Conservation (phyloP, 2,113 vertebrate species). For the Odobenus rosmarus region DNA sequence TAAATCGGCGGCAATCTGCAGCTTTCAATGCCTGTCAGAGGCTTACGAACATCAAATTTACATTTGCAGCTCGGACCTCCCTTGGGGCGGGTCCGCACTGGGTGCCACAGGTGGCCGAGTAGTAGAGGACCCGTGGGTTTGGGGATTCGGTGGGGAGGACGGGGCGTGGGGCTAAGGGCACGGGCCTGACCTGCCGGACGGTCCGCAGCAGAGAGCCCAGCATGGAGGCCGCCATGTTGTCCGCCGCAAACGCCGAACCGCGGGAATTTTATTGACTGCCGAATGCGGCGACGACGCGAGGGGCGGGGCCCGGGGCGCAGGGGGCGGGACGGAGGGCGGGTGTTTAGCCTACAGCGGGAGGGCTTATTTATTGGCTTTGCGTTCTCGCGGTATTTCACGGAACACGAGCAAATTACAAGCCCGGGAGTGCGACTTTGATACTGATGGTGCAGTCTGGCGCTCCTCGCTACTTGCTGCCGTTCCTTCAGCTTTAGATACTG, state of each 20-base stretch:
- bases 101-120: not conserved
- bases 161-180: accelerated
- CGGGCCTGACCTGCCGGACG: slow-evolving; percentile 79
- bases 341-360: accelerated
- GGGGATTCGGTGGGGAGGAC: accelerated
- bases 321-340: not conserved
- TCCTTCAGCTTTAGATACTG: accelerated
- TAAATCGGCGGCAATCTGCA: not conserved
- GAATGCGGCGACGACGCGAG: accelerated
- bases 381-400: not conserved
- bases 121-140: not conserved
- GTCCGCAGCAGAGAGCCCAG: slow-evolving; percentile 30
- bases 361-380: accelerated
- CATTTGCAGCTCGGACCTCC: not conserved
- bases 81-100: not conserved
- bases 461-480: accelerated
- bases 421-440: accelerated
- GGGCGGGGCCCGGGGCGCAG: not conserved
- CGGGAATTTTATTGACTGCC: not conserved
- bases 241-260: accelerated
- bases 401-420: not conserved
- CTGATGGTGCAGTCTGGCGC: accelerated
- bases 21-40: not conserved
- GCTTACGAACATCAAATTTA: not conserved
- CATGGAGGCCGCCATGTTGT: slow-evolving; percentile 80